Evolutionary conservation across 35 echinoderm and acorn worm species (phyloP).

Genomic region (Strongylocentrotus purpuratus): DNA sequence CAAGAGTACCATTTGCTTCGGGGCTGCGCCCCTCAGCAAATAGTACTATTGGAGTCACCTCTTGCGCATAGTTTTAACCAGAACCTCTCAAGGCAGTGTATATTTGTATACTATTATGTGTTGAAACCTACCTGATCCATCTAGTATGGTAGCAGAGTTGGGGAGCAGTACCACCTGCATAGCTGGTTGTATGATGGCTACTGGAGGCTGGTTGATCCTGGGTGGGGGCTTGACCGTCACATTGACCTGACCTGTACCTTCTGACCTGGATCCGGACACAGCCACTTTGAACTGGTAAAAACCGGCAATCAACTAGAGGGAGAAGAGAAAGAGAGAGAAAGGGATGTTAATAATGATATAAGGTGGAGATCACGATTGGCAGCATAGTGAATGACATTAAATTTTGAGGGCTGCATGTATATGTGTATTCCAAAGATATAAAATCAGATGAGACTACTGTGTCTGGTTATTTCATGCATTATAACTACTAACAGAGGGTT

Average conservation of each 20-base stretch:
- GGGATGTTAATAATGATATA: neutral
- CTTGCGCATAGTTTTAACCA: no score
- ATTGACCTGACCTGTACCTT: slow-evolving; percentile 74
- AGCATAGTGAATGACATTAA: neutral
- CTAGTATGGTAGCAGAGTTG: slow-evolving; percentile 66
- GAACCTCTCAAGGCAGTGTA: no score
- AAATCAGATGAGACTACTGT: no score
- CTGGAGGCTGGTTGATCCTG: slow-evolving; percentile 72
- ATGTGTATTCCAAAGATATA: no score
- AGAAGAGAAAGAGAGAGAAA: neutral
- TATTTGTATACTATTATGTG: no score
- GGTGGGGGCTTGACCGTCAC: slow-evolving; percentile 77
- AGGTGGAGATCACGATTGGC: neutral
- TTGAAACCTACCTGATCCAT: slow-evolving; percentile 73
- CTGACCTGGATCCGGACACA: slow-evolving; percentile 51
- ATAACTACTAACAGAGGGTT: no score
- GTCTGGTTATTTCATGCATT: no score
- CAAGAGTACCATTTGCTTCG: no score
- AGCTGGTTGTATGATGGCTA: slow-evolving; percentile 70
- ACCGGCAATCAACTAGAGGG: slow-evolving; percentile 77
- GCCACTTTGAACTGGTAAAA: slow-evolving; percentile 74
- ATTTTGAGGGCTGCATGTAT: no score
- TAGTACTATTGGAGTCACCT: no score
- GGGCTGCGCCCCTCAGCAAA: no score
- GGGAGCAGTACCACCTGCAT: slow-evolving; percentile 69